These are phyloP conservation scores for Drosophila monieri DNA, from an alignment of 2,888 invertebrate species.

Conservation along the genomic window DNA sequence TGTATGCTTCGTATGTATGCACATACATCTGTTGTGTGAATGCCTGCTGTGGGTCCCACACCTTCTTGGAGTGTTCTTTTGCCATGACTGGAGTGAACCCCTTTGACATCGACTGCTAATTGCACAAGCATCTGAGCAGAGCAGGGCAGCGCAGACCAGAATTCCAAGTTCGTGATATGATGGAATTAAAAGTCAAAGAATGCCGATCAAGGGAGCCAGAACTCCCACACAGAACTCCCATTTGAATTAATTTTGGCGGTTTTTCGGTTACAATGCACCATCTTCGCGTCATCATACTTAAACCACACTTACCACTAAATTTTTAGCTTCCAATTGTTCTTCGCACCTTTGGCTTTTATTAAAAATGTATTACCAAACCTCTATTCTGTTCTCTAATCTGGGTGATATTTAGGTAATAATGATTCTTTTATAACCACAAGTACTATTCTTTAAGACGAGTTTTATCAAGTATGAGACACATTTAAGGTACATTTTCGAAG, in stretches of 20 bases:
- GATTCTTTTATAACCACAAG: no score
- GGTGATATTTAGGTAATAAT: no score
- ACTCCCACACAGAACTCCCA: constrained; percentile 26
- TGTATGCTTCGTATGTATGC: constrained; percentile 36
- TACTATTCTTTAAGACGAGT: no score
- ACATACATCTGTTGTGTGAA: constrained; percentile 29
- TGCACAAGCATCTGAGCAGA: constrained; percentile 64
- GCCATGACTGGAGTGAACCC: constrained; percentile 65
- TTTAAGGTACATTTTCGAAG: no score
- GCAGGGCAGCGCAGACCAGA: constrained; percentile 52
- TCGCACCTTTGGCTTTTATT: not conserved
- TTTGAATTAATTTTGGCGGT: constrained; percentile 27
- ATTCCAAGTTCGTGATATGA: constrained; percentile 63
- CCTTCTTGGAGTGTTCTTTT: constrained; percentile 60
- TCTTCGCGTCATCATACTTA: constrained; percentile 19
- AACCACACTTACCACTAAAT: not conserved
- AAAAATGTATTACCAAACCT: not conserved
- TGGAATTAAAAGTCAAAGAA: constrained; percentile 43
- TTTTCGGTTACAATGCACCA: constrained; percentile 12
- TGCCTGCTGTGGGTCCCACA: constrained; percentile 62
- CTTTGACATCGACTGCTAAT: constrained; percentile 71
- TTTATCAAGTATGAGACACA: no score
- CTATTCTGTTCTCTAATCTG: no score
- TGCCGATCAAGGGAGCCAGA: constrained; percentile 23
- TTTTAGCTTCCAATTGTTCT: not conserved